Conservation (phyloP, 2,888 invertebrate species). For the Leptarthrus brevirostris region DNA sequence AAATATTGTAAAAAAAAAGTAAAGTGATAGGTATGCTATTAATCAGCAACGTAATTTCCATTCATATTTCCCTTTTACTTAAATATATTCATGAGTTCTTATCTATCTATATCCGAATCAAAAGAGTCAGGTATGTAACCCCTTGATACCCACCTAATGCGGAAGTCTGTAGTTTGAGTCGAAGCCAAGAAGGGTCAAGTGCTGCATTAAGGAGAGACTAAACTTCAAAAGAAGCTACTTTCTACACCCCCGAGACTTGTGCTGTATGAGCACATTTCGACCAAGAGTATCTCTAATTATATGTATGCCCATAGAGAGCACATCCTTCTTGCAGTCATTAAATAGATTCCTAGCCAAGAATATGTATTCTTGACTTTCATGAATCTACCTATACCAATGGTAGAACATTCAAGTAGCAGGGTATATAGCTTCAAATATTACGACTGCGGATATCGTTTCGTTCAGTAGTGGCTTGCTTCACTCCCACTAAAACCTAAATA, state of each 20-base stretch:
- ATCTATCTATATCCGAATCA: not conserved
- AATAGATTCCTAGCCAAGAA: slow-evolving; percentile 46
- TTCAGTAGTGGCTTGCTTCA: slow-evolving; percentile 65
- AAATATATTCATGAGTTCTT: not conserved
- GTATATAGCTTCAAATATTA: slow-evolving; percentile 54
- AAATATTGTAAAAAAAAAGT: too few species aligned
- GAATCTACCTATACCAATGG: slow-evolving; percentile 48
- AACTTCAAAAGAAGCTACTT: slow-evolving; percentile 36
- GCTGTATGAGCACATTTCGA: slow-evolving; percentile 10
- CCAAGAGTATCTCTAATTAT: slow-evolving; percentile 45
- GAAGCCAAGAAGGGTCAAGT: slow-evolving; percentile 43
- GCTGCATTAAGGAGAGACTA: slow-evolving; percentile 28
- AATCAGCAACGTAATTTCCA: not conserved
- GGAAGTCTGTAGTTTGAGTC: slow-evolving; percentile 22
- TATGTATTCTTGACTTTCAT: slow-evolving; percentile 46
- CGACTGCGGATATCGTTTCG: slow-evolving; percentile 65
- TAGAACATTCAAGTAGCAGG: slow-evolving; percentile 33
- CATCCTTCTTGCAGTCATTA: slow-evolving; percentile 52
- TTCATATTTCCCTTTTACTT: not conserved
- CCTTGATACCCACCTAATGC: slow-evolving; percentile 30
- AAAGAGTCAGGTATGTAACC: slow-evolving; percentile 8
- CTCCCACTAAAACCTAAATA: slow-evolving; percentile 68
- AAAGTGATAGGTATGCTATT: too few species aligned
- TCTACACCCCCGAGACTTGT: slow-evolving; percentile 10
- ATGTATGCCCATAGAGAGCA: slow-evolving; percentile 32